A percentile compares a stretch with the other conserved stretches of the same genome.
Evolutionary conservation across 2,797 vertebrate genomes (phyloP).

Genomic region (Pipistrellus pipistrellus): DNA sequence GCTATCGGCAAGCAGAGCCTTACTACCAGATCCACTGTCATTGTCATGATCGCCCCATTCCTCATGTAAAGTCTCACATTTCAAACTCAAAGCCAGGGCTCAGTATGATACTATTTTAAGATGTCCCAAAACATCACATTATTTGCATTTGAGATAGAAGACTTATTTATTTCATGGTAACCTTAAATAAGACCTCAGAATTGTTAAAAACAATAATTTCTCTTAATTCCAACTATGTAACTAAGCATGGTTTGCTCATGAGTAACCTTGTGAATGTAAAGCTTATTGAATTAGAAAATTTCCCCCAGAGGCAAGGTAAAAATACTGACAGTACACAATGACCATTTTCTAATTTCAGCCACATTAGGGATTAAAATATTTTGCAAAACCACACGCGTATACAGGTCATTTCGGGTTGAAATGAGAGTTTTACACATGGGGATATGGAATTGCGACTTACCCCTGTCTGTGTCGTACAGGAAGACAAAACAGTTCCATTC

Average conservation of each 20-base stretch:
- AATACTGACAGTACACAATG: not conserved
- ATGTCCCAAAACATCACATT: not conserved
- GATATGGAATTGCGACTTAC: slow-evolving; percentile 88
- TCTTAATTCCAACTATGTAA: not conserved
- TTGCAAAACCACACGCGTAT: not conserved
- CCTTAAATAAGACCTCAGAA: not conserved
- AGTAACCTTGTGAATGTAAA: not conserved
- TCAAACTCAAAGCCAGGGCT: not conserved
- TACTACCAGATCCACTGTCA: not conserved
- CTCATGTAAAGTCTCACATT: not conserved
- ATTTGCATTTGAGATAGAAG: not conserved
- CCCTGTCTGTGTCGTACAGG: slow-evolving; percentile 98
- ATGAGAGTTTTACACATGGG: not conserved
- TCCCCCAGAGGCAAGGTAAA: not conserved
- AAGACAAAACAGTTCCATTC: slow-evolving; percentile 99
- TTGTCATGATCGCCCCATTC: not conserved
- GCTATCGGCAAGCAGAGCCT: not conserved
- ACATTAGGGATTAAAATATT: not conserved
- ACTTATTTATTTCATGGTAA: not conserved
- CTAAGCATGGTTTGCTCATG: not conserved
- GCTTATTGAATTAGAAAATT: not conserved
- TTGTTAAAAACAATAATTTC: not conserved
- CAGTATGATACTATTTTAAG: not conserved
- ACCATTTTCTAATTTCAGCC: not conserved
- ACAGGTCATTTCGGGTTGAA: not conserved